A percentile compares a stretch with the other conserved stretches of the same genome.
Conservation (phyloP, 2,888 invertebrate genomes). For the Hypena proboscidalis region DNA sequence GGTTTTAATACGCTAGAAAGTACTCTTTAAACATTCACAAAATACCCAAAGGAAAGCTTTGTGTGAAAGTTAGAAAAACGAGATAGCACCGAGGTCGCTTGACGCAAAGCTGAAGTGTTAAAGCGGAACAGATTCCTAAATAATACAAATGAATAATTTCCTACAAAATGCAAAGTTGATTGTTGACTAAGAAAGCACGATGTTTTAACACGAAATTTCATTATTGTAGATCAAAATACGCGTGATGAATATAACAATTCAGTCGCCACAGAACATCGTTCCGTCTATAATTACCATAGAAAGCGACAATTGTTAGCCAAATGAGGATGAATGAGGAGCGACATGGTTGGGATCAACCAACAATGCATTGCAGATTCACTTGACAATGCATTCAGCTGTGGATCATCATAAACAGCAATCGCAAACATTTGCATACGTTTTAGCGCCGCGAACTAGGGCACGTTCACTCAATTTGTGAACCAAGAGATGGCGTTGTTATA, state of each 20-base stretch:
- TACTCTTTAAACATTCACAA: constrained; percentile 23
- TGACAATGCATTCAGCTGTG: constrained; percentile 17
- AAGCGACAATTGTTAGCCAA: constrained; percentile 3
- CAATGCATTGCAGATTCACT: constrained; percentile 8
- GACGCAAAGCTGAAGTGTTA: neutral
- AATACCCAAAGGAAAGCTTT: constrained; percentile 16
- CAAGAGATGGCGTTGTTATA: constrained; percentile 4
- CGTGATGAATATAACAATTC: constrained; percentile 4
- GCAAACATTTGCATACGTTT: constrained; percentile 19
- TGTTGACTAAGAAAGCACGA: neutral
- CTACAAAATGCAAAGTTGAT: neutral
- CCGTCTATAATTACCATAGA: constrained; percentile 1
- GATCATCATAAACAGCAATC: constrained; percentile 16
- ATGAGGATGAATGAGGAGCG: constrained; percentile 2
- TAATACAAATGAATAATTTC: constrained; percentile 12
- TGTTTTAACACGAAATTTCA: neutral
- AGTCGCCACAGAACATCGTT: neutral
- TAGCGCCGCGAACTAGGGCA: constrained; percentile 1
- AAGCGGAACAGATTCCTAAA: neutral
- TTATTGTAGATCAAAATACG: neutral
- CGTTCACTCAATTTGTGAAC: constrained; percentile 3
- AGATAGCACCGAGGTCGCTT: constrained; percentile 6
- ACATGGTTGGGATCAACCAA: neutral
- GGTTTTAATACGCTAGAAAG: constrained; percentile 23
- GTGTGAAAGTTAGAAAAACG: constrained; percentile 10